phyloP scores from a whole-genome alignment of 2,797 vertebrate species.

The Lepilemur ruficaudatus region DNA sequence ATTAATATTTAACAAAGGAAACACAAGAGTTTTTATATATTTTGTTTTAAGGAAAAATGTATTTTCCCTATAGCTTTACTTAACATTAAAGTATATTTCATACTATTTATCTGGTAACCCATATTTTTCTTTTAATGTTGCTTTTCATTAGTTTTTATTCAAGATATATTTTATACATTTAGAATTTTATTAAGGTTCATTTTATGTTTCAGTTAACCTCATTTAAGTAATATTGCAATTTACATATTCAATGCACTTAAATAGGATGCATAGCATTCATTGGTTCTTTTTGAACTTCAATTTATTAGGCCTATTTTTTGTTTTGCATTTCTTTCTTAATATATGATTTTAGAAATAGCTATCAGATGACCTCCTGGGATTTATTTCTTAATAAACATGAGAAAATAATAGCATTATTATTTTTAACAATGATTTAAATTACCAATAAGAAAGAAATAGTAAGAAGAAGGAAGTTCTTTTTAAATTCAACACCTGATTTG shows the following conservation, averaged over 20 bases:
- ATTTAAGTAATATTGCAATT: neutral
- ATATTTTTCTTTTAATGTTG: neutral
- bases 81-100: neutral
- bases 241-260: neutral
- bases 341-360: neutral
- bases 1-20: neutral
- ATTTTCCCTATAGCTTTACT: neutral
- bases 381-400: neutral
- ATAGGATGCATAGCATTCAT: neutral
- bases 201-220: neutral
- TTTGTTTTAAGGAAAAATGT: neutral
- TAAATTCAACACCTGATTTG: neutral
- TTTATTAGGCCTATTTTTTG: neutral
- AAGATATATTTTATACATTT: neutral
- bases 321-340: neutral
- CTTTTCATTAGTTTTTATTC: neutral
- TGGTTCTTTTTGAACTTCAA: neutral
- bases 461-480: neutral
- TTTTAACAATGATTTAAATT: slow-evolving; percentile 33
- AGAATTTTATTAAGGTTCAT: neutral
- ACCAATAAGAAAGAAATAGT: neutral
- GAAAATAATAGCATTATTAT: neutral
- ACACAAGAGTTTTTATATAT: neutral
- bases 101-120: neutral
- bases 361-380: neutral